Evolutionary conservation across 1,140 invertebrate genomes (phyloP).

Genomic region (Platyscapa corneri): DNA sequence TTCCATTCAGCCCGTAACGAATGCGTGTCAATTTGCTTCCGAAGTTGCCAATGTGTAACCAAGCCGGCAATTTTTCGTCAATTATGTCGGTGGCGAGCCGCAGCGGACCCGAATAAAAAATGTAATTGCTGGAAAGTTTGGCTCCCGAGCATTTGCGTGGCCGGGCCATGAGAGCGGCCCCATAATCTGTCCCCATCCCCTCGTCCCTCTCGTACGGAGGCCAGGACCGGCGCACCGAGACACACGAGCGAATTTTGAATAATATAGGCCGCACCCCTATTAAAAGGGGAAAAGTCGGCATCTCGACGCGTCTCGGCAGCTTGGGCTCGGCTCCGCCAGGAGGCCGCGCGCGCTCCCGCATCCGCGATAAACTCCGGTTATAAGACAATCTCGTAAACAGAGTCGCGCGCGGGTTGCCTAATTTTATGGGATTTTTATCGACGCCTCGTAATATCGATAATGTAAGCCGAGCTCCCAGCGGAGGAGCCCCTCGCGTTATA

Average conservation of each 20-base stretch:
- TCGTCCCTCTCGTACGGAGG: no score
- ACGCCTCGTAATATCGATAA: constrained; percentile 74
- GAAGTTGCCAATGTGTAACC: constrained; percentile 14
- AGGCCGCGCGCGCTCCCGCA: constrained; percentile 8
- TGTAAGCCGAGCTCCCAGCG: constrained; percentile 61
- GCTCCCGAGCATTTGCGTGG: background rate
- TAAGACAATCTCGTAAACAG: constrained; percentile 38
- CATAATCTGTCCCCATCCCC: background rate
- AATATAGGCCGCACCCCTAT: constrained; percentile 46
- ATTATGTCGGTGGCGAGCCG: constrained; percentile 16
- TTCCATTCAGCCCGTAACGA: background rate
- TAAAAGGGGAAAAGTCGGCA: constrained; percentile 34
- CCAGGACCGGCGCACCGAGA: background rate
- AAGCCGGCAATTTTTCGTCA: constrained; percentile 41
- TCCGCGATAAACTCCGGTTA: constrained; percentile 36
- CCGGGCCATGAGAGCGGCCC: background rate
- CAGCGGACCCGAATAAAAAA: background rate
- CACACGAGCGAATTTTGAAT: constrained; percentile 57
- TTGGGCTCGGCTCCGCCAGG: background rate
- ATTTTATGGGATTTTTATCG: constrained; percentile 75
- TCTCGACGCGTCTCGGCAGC: no score
- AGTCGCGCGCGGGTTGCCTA: constrained; percentile 65
- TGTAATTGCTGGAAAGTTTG: constrained; percentile 38
- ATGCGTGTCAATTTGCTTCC: constrained; percentile 36
- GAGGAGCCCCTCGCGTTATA: background rate